Evolutionary conservation across 2,113 vertebrate genomes (phyloP), one percentile per base, ranked within the genome.

Genomic region (Takifugu bimaculatus): DNA sequence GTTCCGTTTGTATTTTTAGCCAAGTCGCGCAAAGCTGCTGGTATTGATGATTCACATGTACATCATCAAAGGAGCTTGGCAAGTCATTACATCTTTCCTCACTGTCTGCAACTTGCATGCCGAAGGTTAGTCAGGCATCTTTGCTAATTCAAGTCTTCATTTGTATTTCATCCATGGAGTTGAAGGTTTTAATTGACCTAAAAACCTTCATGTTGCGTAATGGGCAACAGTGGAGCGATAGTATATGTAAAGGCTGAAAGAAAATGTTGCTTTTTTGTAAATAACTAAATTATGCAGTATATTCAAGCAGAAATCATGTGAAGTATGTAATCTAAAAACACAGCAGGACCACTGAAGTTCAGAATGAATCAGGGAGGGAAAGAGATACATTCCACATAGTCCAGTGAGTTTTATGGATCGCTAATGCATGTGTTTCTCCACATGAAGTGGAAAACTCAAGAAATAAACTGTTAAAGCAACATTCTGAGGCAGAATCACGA

Each of bases 191-290:
- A n/a, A 48, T n/a, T n/a, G n/a, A 48, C 14, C 45, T n/a, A 48
- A 48, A 15, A 14, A 48, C n/a, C 13, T 6, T 15, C 10, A 15
- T 15, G 13, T 48, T 48, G 45, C 45, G 5, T 1, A 48, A 48
- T n/a, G 13, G 3, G 45, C 15, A 15, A 48, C 14, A 48, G n/a
- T 48, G 11, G 45, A 48, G 45, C 14, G 0, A 4, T 14, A n/a
- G 13, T 15, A 14, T 15, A 14, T 48, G 9, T 14, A n/a, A 5
- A 48, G 45, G 15, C 45, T 15, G 15, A 69, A 70, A 73, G 86
- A 81, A 78, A 85, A 83, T 77, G 82, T 58, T 70, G 77, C 81
- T 83, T 59, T 70, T 80, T 65, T 68, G 75, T 70, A 48, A 48
- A 48, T 13, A 48, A 15, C 6, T 48, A 12, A 48, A 48, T 48